Evolutionary conservation across 2,888 invertebrate species (phyloP), one percentile per base, ranked within the genome.

Genomic region (Autographa pulchrina): DNA sequence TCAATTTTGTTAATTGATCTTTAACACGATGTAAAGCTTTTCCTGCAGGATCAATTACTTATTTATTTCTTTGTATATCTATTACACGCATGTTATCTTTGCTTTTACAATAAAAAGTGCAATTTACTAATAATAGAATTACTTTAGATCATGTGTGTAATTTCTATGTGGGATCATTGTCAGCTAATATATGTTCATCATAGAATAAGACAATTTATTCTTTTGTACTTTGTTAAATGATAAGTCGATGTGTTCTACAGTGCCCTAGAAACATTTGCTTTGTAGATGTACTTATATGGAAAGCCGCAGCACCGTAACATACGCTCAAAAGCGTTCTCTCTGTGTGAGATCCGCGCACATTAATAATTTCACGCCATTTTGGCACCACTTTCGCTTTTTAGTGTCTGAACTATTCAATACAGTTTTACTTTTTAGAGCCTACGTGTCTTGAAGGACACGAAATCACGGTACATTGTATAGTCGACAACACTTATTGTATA

Each of bases 281-380:
- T 54, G 43, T 59, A 31, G 32, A 9, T 38, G 31, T 35, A 20
- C 48, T 2, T 5, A 62, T 31, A 52, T 52, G 35, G 9, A 54
- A 54, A 35, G 32, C 32, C 38, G 2, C 52, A 63, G 11, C 52
- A 18, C n/a, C 16, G 25, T 14, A 25, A 48, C 4, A 5, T 16
- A 43, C 35, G n/a, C 11, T 61, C 16, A 48, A 25, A 13, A 48
- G 43, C 6, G 35, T 80, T 80, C 65, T 56, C 18, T 54, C 25
- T 52, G 11, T 48, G 7, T 13, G 11, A 59, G 64, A 9, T 35
- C 31, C 58, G 11, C 65, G 60, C 52, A 63, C 67, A 71, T 72
- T 68, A 62, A 78, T 68, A 72, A 64, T 73, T 78, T 66, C 82
- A 78, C 65, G 77, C 74, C 31, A n/a, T 65, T 69, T 69, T 67